Evolutionary conservation across 2,888 invertebrate species (phyloP).

Genomic region (Ormia ochracea): DNA sequence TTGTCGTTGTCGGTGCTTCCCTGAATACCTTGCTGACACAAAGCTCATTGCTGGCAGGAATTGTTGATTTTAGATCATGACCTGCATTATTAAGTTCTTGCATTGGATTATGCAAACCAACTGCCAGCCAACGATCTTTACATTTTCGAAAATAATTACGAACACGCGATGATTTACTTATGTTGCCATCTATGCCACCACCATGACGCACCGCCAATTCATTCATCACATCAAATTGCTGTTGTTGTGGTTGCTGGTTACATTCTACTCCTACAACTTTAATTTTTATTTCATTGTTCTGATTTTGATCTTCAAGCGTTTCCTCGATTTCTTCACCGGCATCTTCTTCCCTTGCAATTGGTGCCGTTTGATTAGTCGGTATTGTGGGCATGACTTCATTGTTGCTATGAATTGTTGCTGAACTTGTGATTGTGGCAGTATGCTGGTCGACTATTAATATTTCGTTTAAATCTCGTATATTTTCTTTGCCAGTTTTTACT

Average conservation of each 20-base stretch:
- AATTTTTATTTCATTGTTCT: constrained; percentile 24
- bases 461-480: constrained; percentile 59
- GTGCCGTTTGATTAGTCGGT: constrained; percentile 64
- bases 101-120: constrained; percentile 70
- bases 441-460: constrained; percentile 40
- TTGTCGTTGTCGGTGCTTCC: constrained; percentile 5
- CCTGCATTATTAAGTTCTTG: constrained; percentile 38
- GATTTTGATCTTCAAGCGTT: constrained; percentile 16
- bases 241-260: constrained; percentile 21
- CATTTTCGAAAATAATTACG: constrained; percentile 76
- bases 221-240: constrained; percentile 24
- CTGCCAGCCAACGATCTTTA: constrained; percentile 73
- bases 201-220: constrained; percentile 66
- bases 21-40: constrained; percentile 42
- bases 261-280: constrained; percentile 40
- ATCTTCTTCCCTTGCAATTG: constrained; percentile 70
- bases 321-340: constrained; percentile 63
- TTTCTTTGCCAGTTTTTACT: constrained; percentile 46
- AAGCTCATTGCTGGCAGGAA: constrained; percentile 36
- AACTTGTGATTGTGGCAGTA: constrained; percentile 63
- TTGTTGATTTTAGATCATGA: constrained; percentile 51
- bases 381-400: constrained; percentile 61
- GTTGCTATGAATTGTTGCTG: constrained; percentile 67
- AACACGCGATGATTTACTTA: constrained; percentile 75
- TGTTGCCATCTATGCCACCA: constrained; percentile 58